Evolutionary conservation across 1,140 invertebrate genomes (phyloP).

Genomic region (Aphis craccivora): DNA sequence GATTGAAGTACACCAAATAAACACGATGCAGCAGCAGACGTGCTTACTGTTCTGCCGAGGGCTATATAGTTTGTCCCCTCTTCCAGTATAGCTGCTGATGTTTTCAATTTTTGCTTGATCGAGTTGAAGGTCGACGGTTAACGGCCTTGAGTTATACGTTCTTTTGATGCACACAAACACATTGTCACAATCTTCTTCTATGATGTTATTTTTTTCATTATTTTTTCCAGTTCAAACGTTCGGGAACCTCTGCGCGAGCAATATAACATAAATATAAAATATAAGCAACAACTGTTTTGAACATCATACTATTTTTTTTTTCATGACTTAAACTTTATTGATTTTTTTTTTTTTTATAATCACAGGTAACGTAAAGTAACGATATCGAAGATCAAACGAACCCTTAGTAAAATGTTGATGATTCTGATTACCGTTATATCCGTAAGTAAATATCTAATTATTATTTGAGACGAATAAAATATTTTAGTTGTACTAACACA

Average conservation of each 20-base stretch:
- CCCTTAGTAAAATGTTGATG: background rate
- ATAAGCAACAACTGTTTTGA: background rate
- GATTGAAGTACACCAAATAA: conserved; percentile 14
- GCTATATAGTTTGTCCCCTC: conserved; percentile 27
- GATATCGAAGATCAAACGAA: background rate
- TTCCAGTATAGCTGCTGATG: background rate
- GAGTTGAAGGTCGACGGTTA: conserved; percentile 50
- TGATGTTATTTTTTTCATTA: conserved; percentile 42
- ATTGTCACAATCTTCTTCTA: conserved; percentile 55
- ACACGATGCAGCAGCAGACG: background rate
- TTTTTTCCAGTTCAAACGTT: conserved; percentile 49
- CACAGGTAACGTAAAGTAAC: background rate
- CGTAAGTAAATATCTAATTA: conserved; percentile 10
- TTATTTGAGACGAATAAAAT: background rate
- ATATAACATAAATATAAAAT: background rate
- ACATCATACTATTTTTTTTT: background rate
- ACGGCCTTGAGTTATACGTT: conserved; percentile 46
- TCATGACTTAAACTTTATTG: background rate
- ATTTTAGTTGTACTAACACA: background rate
- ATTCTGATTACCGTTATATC: background rate
- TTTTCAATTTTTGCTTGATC: conserved; percentile 23
- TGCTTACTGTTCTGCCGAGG: background rate
- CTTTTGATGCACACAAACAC: conserved; percentile 52
- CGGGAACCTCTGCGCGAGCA: background rate
- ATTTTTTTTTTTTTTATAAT: conserved; percentile 30